Conservation (phyloP, 2,113 vertebrate species). For the Madoqua kirkii region DNA sequence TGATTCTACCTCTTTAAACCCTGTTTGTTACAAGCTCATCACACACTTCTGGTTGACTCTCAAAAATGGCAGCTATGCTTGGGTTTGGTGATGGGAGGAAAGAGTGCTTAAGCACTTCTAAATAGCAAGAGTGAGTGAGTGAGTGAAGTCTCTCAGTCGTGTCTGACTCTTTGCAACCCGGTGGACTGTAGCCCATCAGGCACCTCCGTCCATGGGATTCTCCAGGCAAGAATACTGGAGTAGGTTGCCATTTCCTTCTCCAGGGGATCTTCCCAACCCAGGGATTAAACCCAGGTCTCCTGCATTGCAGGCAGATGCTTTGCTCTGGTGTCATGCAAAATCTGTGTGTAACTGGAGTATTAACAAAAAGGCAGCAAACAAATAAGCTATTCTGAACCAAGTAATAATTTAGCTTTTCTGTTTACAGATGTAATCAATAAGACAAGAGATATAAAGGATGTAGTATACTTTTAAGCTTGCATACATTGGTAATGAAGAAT, state of each 20-base stretch:
- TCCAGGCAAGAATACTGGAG: too few relatives aligned
- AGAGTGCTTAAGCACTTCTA: neutral
- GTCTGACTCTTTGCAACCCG: too few relatives aligned
- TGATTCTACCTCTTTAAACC: neutral
- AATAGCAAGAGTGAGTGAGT: neutral
- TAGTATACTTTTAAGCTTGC: neutral
- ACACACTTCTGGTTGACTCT: constrained; percentile 13
- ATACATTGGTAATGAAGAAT: neutral
- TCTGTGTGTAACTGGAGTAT: neutral
- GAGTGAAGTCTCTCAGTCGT: too few relatives aligned
- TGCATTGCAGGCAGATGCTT: too few relatives aligned
- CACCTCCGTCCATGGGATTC: too few relatives aligned
- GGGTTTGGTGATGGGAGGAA: neutral
- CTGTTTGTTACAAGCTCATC: neutral
- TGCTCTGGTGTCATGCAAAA: neutral
- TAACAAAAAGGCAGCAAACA: neutral
- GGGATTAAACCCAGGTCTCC: too few relatives aligned
- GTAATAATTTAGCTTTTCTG: neutral
- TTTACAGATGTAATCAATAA: neutral
- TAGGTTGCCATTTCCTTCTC: too few relatives aligned
- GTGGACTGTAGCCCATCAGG: too few relatives aligned
- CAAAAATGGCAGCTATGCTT: neutral
- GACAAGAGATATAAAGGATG: neutral
- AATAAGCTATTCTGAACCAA: neutral
- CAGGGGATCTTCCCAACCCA: too few relatives aligned